Evolutionary conservation across 1,140 invertebrate genomes (phyloP).

Genomic region (Globodera ellingtonae): DNA sequence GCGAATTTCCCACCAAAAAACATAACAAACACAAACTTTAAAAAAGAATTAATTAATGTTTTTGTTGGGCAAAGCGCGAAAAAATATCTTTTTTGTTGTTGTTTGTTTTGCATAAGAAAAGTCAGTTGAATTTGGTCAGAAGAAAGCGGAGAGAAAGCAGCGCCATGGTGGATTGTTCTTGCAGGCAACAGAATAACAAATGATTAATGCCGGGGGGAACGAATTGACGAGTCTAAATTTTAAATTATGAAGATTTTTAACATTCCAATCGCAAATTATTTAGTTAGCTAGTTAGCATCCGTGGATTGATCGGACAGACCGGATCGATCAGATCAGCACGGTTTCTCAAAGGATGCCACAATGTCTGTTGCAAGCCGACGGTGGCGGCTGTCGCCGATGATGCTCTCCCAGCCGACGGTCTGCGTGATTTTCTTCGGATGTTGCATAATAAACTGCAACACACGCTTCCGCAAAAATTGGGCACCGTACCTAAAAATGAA

Average conservation of each 20-base stretch:
- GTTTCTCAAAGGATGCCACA: constrained; percentile 28
- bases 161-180: too few relatives aligned
- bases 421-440: constrained; percentile 52
- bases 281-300: too few relatives aligned
- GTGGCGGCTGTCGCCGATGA: constrained; percentile 20
- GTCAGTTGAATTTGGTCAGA: too few relatives aligned
- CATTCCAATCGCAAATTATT: not conserved
- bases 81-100: too few relatives aligned
- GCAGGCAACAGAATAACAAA: not conserved
- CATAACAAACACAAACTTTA: too few relatives aligned
- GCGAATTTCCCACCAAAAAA: too few relatives aligned
- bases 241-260: not conserved
- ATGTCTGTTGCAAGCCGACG: constrained; percentile 21
- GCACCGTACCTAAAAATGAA: constrained; percentile 32
- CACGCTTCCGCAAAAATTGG: constrained; percentile 45
- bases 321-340: not conserved
- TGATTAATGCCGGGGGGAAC: not conserved
- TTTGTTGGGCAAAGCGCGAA: too few relatives aligned
- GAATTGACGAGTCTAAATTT: not conserved
- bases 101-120: too few relatives aligned
- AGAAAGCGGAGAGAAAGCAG: too few relatives aligned
- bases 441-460: constrained; percentile 57
- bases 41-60: too few relatives aligned
- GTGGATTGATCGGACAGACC: too few relatives aligned
- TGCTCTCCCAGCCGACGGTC: constrained; percentile 30